Base-by-base conservation (phyloP, 1,140 invertebrate genomes). In the Temnothorax longispinosus region DNA sequence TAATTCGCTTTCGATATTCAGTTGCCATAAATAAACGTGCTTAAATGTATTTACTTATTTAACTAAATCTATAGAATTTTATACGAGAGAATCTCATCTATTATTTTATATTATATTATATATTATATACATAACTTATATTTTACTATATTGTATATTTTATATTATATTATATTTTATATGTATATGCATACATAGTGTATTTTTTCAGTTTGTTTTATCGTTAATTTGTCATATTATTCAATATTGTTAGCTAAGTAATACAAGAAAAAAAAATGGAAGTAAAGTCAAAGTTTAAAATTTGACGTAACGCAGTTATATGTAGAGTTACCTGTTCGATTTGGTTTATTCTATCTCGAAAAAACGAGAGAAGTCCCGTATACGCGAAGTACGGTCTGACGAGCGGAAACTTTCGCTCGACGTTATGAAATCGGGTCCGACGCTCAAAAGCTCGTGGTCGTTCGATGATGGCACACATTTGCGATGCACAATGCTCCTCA, bases 371-470 rank as follows among this genome's bases (percentile, higher is more conserved):
- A 47, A 47, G 47, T 47, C 11, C 11, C 47, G 50, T 44, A 27
- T 27, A 5, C n/a, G 35, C 41, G 54, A 50, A 74, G 65, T 50
- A 13, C 47, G 18, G 11, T 60, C 62, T 18, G 52, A 71, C 52
- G 52, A 64, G 72, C 32, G 67, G 88, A 77, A 90, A 88, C 80
- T 58, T 90, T 88, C 81, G 76, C 71, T 76, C 65, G 71, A 60
- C 71, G 71, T 88, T 86, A 74, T 64, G 72, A 90, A 82, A 77
- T 84, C 78, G 44, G 41, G 32, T 8, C 4, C 56, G 72, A 50
- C 35, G 65, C 8, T 71, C 21, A 84, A 47, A 84, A 47, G 54
- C 41, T 75, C 41, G 69, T n/a, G 21, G 52, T 84, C 18, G 38
- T 13, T 47, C 71, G 76, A 80, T 58, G 75, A 75, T 38, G 67